phyloP scores from a whole-genome alignment of 2,797 vertebrate species.

The Pteropus rufus region DNA sequence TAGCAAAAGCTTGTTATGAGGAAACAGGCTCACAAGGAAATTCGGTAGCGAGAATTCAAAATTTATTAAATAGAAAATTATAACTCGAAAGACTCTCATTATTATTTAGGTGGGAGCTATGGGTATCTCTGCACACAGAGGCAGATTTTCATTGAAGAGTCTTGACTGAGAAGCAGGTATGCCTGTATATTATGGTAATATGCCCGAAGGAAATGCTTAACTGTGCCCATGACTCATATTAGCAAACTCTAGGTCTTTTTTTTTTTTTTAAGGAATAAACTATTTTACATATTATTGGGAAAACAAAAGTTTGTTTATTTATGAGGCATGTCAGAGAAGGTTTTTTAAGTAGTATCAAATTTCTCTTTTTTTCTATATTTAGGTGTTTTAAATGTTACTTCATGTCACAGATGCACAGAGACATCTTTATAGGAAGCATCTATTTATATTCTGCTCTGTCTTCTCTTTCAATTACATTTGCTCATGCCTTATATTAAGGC shows the following conservation, averaged over 20 bases:
- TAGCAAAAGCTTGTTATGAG: conserved; percentile 47
- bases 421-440: not conserved
- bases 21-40: conserved; percentile 59
- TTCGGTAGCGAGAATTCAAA: not conserved
- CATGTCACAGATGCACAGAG: not conserved
- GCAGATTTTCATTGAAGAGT: not conserved
- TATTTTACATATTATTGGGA: not conserved
- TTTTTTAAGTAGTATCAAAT: not conserved
- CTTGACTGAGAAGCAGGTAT: not conserved
- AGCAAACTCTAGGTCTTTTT: not conserved
- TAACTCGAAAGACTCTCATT: not conserved
- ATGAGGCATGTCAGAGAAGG: not conserved
- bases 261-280: not conserved
- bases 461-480: conserved; percentile 48
- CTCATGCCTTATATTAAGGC: conserved; percentile 43
- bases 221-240: not conserved
- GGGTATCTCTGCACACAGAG: not conserved
- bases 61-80: conserved; percentile 31
- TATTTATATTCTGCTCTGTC: conserved; percentile 50
- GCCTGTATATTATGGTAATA: fast-evolving
- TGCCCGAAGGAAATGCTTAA: not conserved
- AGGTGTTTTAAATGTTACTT: not conserved
- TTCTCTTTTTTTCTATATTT: not conserved
- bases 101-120: not conserved
- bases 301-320: not conserved